These are phyloP conservation scores for Drosophila saltans DNA, from an alignment of 1,140 invertebrate species.

Conservation along the genomic window DNA sequence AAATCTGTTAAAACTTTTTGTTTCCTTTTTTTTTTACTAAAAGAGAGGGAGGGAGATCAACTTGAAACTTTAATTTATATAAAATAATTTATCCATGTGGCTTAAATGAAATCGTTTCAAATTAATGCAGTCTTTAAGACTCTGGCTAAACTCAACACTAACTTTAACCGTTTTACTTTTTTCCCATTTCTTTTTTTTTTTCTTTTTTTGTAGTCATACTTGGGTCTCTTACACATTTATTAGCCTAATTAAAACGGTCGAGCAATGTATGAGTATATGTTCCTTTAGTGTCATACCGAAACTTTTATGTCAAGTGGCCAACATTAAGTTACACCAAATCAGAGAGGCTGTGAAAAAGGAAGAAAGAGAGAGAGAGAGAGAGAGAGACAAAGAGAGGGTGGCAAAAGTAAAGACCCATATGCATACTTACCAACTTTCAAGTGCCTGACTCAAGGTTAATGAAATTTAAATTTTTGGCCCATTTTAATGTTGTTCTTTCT, in stretches of 20 bases:
- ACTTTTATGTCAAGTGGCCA: conserved; percentile 13
- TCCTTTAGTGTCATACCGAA: neutral
- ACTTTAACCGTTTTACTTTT: neutral
- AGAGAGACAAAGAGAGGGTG: neutral
- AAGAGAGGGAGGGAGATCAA: no score
- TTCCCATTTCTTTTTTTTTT: neutral
- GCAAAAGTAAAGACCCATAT: neutral
- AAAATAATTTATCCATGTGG: no score
- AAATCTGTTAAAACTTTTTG: no score
- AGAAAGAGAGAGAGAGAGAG: neutral
- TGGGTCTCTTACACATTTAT: conserved; percentile 2
- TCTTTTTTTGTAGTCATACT: neutral
- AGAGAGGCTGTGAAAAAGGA: neutral
- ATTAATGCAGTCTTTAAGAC: no score
- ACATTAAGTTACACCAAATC: neutral
- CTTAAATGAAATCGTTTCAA: no score
- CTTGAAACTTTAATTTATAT: no score
- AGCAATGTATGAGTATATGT: neutral
- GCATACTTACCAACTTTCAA: conserved; percentile 1
- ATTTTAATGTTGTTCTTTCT: conserved; percentile 40
- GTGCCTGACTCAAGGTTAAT: conserved; percentile 46
- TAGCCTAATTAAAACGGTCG: conserved; percentile 3
- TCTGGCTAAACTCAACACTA: neutral
- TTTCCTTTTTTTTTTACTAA: no score
- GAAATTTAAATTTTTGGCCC: conserved; percentile 73